Evolutionary conservation across 2,113 vertebrate species (phyloP).

Genomic region (Nanger granti): DNA sequence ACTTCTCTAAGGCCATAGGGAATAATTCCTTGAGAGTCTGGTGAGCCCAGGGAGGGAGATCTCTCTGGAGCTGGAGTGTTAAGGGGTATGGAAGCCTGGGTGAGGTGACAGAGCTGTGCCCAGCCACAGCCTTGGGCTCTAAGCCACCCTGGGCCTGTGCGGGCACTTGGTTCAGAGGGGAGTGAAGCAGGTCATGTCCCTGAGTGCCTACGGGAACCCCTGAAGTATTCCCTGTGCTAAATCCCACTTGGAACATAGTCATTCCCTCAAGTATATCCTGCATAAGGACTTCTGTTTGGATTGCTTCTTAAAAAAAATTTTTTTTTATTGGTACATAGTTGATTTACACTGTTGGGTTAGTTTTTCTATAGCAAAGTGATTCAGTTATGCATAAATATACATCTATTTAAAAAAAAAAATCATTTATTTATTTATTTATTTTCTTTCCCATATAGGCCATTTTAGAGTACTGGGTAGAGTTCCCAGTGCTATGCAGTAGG

Average conservation of each 20-base stretch:
- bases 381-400: not conserved
- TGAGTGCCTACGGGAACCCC: not conserved
- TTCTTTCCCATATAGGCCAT: not conserved
- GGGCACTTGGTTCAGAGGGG: not conserved
- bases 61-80: not conserved
- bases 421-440: no score
- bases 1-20: not conserved
- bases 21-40: not conserved
- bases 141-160: rapidly evolving
- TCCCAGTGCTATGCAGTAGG: not conserved
- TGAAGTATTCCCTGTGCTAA: not conserved
- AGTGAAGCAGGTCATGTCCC: no score
- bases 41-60: not conserved
- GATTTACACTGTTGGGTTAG: not conserved
- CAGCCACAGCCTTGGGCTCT: not conserved
- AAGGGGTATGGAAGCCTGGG: not conserved
- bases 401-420: not conserved
- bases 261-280: not conserved
- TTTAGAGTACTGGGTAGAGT: not conserved
- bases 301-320: not conserved
- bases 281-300: not conserved
- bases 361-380: not conserved
- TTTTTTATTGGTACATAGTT: not conserved
- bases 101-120: not conserved
- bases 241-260: not conserved